Evolutionary conservation across 2,888 invertebrate species (phyloP).

Genomic region (Auanema sp.): DNA sequence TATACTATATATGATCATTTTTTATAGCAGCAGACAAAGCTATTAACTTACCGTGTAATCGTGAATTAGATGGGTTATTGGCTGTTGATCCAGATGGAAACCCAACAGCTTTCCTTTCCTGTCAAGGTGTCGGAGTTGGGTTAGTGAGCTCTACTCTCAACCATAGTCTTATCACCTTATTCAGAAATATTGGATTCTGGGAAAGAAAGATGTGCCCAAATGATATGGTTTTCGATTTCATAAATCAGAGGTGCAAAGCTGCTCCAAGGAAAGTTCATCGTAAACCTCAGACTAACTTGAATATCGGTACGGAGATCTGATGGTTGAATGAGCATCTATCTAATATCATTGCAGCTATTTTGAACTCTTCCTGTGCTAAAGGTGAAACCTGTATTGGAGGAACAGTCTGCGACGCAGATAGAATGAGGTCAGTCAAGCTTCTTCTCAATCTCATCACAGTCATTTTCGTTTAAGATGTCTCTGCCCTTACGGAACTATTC

Average conservation of each 20-base stretch:
- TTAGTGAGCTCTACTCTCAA: constrained; percentile 23
- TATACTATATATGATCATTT: too few species aligned
- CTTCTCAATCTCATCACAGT: background rate
- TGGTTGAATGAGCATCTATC: too few species aligned
- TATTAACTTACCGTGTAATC: constrained; percentile 54
- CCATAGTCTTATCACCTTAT: constrained; percentile 10
- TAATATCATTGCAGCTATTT: constrained; percentile 49
- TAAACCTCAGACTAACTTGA: constrained; percentile 38
- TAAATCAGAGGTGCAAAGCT: constrained; percentile 55
- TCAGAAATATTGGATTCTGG: constrained; percentile 56
- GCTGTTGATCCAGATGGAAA: constrained; percentile 58
- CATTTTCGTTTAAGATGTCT: constrained; percentile 38
- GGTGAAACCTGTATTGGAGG: constrained; percentile 63
- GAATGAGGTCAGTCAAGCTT: constrained; percentile 22
- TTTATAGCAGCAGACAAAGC: constrained; percentile 36
- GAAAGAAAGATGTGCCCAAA: constrained; percentile 57
- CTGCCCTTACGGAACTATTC: constrained; percentile 59
- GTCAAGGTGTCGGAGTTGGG: constrained; percentile 54
- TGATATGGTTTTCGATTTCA: constrained; percentile 61
- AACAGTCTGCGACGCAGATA: constrained; percentile 58
- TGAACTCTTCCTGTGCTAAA: constrained; percentile 60
- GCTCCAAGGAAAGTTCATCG: background rate
- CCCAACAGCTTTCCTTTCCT: constrained; percentile 54
- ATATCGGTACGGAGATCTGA: constrained; percentile 37
- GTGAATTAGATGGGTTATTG: constrained; percentile 53